phyloP scores from a whole-genome alignment of 2,113 vertebrate genomes.

The Planiliza haematocheilus region DNA sequence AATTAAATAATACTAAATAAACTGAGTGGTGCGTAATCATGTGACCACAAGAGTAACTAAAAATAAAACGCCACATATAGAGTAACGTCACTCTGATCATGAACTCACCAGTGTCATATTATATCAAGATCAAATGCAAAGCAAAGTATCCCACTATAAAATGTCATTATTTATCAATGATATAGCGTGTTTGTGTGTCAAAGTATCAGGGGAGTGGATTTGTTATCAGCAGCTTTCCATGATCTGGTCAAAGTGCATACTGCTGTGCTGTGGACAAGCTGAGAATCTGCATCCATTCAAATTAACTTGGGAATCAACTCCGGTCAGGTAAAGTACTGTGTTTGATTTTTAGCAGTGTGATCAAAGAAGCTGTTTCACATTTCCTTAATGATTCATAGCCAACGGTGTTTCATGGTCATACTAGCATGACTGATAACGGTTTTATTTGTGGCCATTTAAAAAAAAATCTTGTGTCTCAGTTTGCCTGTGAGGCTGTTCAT shows the following conservation, averaged over 20 bases:
- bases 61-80: background rate
- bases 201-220: conserved; percentile 70
- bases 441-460: conserved; percentile 27
- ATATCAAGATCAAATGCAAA: background rate
- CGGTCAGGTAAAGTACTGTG: conserved; percentile 61
- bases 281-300: conserved; percentile 43
- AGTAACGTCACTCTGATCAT: background rate
- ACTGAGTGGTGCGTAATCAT: background rate
- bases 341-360: conserved; percentile 12
- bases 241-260: conserved; percentile 80
- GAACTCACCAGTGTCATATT: background rate
- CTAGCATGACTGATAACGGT: background rate
- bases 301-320: conserved; percentile 28
- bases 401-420: background rate
- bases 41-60: conserved; percentile 2
- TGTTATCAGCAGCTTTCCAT: conserved; percentile 75
- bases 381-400: background rate
- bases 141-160: conserved; percentile 8
- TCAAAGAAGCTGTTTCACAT: background rate
- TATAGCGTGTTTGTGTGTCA: conserved; percentile 51
- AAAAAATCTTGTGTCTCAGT: background rate
- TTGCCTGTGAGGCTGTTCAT: conserved; percentile 29
- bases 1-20: background rate
- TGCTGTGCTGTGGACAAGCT: conserved; percentile 10
- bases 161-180: conserved; percentile 47